Conservation (phyloP, 1,140 invertebrate genomes). For the Orussus abietinus region DNA sequence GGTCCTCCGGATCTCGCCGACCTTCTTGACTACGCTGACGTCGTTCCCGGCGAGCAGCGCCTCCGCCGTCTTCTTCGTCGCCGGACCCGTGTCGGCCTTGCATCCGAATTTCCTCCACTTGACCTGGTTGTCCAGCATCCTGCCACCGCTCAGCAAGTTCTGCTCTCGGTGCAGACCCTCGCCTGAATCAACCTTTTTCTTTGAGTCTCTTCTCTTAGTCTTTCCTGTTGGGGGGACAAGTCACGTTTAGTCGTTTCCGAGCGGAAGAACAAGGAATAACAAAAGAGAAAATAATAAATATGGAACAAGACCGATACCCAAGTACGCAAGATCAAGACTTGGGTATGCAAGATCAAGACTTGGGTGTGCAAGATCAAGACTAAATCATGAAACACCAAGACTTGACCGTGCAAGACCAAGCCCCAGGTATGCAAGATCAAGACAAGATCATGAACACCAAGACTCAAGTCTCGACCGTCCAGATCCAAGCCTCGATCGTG, state of each 20-base stretch:
- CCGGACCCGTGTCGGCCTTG: slow-evolving; percentile 35
- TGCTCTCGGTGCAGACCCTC: slow-evolving; percentile 50
- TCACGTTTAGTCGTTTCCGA: background rate
- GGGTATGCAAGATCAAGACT: too few relatives aligned
- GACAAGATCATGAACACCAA: too few relatives aligned
- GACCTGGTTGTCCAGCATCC: slow-evolving; percentile 47
- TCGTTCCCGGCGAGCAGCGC: slow-evolving; percentile 32
- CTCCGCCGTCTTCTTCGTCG: slow-evolving; percentile 41
- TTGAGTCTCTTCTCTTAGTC: slow-evolving; percentile 55
- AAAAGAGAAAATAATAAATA: background rate
- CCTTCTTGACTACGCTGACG: slow-evolving; percentile 38
- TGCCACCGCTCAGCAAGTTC: slow-evolving; percentile 48
- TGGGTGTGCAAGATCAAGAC: too few relatives aligned
- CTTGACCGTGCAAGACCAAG: too few relatives aligned
- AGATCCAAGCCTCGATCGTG: too few relatives aligned
- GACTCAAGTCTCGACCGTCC: too few relatives aligned
- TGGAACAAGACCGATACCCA: too few relatives aligned
- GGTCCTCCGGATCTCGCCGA: slow-evolving; percentile 49
- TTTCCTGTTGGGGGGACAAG: slow-evolving; percentile 36
- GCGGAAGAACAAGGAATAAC: background rate
- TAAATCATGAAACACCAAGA: too few relatives aligned
- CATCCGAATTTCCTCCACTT: slow-evolving; percentile 51
- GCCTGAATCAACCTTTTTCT: slow-evolving; percentile 53
- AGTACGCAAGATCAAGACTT: too few relatives aligned
- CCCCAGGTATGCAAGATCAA: too few relatives aligned